Percentiles rank a stretch among this genome's conserved stretches.
phyloP scores from a whole-genome alignment of 2,888 invertebrate species.

The Pyrocoelia pectoralis region DNA sequence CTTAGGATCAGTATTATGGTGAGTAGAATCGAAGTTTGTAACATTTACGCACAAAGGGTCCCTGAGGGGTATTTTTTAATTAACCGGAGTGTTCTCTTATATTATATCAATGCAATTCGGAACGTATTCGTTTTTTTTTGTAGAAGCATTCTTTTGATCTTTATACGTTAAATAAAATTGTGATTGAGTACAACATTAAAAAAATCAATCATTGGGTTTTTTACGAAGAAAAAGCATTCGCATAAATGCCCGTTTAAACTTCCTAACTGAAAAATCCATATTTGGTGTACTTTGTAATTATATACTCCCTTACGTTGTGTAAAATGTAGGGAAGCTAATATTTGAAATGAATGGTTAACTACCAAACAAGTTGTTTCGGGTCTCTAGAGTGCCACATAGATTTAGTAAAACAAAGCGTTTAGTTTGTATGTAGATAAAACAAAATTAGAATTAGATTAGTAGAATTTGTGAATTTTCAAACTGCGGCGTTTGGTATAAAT shows the following conservation, averaged over 20 bases:
- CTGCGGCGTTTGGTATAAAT: background rate
- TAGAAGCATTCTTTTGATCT: background rate
- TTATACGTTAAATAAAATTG: background rate
- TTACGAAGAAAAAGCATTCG: too few species aligned
- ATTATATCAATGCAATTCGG: background rate
- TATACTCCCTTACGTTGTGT: background rate
- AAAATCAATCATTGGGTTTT: too few species aligned
- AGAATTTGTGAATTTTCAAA: background rate
- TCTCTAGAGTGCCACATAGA: background rate
- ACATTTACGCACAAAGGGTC: background rate
- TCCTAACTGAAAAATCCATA: too few species aligned
- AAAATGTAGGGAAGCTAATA: background rate
- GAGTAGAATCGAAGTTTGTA: too few species aligned
- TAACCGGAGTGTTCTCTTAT: background rate
- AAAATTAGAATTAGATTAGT: conserved; percentile 9
- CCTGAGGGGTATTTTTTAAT: background rate
- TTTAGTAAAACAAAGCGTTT: conserved; percentile 1
- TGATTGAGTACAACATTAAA: background rate
- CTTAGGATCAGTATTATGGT: too few species aligned
- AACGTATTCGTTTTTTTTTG: background rate
- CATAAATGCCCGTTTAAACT: too few species aligned
- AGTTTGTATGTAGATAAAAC: background rate
- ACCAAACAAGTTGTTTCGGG: background rate
- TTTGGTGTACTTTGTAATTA: too few species aligned
- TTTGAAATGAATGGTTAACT: conserved; percentile 2